Evolutionary conservation across 2,797 vertebrate genomes (phyloP).

Genomic region (Sebastes flavidus): DNA sequence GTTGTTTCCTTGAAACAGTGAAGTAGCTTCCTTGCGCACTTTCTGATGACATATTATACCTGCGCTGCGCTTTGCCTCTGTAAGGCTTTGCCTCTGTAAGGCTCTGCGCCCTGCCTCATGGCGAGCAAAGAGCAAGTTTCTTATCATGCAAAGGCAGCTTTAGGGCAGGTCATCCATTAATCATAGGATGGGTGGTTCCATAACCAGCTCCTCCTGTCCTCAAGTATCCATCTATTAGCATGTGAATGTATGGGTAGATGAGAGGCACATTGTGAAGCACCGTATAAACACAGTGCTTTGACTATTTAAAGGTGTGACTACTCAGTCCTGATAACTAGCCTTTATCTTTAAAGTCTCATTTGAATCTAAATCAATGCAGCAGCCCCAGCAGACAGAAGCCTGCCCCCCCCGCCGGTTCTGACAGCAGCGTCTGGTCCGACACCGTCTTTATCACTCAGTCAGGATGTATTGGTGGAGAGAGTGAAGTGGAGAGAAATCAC

Average conservation of each 20-base stretch:
- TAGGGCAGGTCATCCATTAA: not conserved
- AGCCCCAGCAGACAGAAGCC: not conserved
- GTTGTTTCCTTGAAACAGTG: not conserved
- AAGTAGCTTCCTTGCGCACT: not conserved
- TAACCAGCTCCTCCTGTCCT: not conserved
- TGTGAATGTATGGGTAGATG: not conserved
- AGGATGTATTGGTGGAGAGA: constrained; percentile 39
- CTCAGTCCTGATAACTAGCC: not conserved
- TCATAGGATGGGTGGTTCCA: not conserved
- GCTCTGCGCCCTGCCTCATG: not conserved
- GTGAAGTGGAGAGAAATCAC: constrained; percentile 66
- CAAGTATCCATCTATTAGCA: not conserved
- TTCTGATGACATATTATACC: not conserved
- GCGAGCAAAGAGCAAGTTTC: not conserved
- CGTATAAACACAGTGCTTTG: not conserved
- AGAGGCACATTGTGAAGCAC: not conserved
- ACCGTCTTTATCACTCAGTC: constrained; percentile 32
- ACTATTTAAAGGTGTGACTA: not conserved
- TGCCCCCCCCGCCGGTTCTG: not conserved
- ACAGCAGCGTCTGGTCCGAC: not conserved
- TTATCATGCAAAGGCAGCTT: not conserved
- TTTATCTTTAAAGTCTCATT: not conserved
- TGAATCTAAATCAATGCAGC: not conserved
- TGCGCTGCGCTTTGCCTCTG: not conserved
- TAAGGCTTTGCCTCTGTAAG: too few relatives aligned